Conservation (phyloP, 2,888 invertebrate species). For the Rhamphomyia laevipes region DNA sequence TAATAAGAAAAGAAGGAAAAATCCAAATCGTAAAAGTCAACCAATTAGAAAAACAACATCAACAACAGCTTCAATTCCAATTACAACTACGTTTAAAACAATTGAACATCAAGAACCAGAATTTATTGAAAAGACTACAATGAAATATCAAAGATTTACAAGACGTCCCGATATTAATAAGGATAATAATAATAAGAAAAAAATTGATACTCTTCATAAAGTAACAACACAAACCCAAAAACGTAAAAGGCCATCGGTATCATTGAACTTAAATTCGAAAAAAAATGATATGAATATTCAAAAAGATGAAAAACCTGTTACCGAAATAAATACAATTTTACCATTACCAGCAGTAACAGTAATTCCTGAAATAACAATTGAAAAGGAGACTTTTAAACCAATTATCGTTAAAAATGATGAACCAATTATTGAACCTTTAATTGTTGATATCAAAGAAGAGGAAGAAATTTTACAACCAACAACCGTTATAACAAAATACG, state of each 20-base stretch:
- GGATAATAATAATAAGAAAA: constrained; percentile 1
- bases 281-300: constrained; percentile 2
- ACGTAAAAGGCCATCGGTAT: constrained; percentile 26
- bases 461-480: constrained; percentile 1
- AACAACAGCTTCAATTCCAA: constrained; percentile 17
- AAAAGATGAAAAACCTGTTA: not conserved
- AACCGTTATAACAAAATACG: not conserved
- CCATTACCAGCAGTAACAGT: not conserved
- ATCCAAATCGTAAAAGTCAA: constrained; percentile 25
- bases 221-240: constrained; percentile 19
- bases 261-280: constrained; percentile 20
- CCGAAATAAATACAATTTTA: not conserved
- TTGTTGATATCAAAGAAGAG: not conserved
- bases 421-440: not conserved
- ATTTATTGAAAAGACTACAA: constrained; percentile 4
- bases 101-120: constrained; percentile 2
- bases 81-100: constrained; percentile 9
- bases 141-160: constrained; percentile 19
- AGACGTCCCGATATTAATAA: constrained; percentile 16
- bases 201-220: not conserved
- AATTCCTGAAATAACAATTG: not conserved
- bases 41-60: constrained; percentile 7
- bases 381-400: constrained; percentile 1
- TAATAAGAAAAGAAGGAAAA: constrained; percentile 9
- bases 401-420: constrained; percentile 3